Evolutionary conservation across 1,140 invertebrate species (phyloP).

Genomic region (Heliconius himera): DNA sequence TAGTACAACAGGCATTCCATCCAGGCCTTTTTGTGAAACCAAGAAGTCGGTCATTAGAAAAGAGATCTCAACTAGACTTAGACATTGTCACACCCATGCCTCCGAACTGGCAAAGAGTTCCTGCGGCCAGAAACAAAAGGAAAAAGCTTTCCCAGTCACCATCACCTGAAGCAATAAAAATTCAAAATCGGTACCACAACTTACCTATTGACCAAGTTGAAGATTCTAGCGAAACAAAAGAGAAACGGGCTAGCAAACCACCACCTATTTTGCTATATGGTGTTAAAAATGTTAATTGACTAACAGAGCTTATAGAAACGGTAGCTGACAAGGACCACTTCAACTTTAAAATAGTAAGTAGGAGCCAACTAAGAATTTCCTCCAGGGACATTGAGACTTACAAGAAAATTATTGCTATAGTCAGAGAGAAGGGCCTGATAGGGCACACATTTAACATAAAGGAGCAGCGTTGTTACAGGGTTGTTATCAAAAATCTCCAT

Average conservation of each 20-base stretch:
- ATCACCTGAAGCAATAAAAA: conserved; percentile 8
- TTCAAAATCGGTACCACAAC: no score
- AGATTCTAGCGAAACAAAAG: no score
- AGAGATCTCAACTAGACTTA: neutral
- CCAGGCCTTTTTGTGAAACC: conserved; percentile 32
- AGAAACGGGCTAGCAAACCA: no score
- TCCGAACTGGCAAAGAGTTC: conserved; percentile 36
- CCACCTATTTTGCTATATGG: conserved; percentile 15
- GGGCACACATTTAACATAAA: conserved; percentile 42
- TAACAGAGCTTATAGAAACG: conserved; percentile 29
- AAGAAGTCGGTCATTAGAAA: conserved; percentile 24
- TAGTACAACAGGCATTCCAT: conserved; percentile 33
- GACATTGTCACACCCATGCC: neutral
- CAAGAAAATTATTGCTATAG: conserved; percentile 30
- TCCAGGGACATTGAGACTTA: conserved; percentile 15
- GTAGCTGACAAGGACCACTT: conserved; percentile 9
- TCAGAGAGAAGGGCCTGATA: conserved; percentile 37
- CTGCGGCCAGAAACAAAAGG: conserved; percentile 20
- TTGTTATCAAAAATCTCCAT: conserved; percentile 45
- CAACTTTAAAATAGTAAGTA: conserved; percentile 34
- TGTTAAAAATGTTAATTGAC: conserved; percentile 37
- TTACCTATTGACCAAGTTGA: no score
- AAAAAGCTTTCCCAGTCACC: neutral
- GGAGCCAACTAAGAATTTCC: conserved; percentile 33
- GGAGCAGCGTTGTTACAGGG: conserved; percentile 28